Base-by-base conservation (phyloP, 2,888 invertebrate genomes). In the Antheraea assamensis region DNA sequence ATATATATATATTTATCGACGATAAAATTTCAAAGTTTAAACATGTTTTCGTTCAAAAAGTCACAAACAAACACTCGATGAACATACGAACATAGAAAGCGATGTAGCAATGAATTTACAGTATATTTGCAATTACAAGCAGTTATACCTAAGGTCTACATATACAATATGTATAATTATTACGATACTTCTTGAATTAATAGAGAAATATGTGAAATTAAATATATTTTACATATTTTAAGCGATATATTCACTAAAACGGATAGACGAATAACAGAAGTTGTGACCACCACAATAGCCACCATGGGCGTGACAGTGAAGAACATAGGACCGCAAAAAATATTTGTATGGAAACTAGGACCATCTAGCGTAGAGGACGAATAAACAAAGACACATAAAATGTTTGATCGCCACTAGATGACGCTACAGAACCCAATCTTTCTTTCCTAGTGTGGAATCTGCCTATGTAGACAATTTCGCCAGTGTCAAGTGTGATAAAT, bases 41-140 rank as follows among this genome's bases (percentile, higher is more conserved):
- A 61, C 61, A 61, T 61, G 27, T 30, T 30, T 61, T 27, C 17
- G 27, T 61, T 61, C 15, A 61, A 61, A 27, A 58, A 61, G 17
- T 61, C 61, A 61, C 61, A 61, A n/a, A 61, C 61, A 61, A 61
- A 27, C 27, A 61, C 61, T 27, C n/a, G 35, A 24, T 21, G n/a
- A 31, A 30, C n/a, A 58, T 24, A 24, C 24, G 8, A 58, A 58
- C 58, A 24, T 58, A 58, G 10, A 24, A 10, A 24, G n/a, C 58
- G 24, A 58, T 10, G n/a, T 58, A 58, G 24, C 58, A 61, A 17
- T 30, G 15, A 61, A 61, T 27, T 27, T 21, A 61, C 61, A 27
- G 61, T 13, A 61, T 27, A 61, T 30, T 61, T 15, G 13, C 17
- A 61, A 30, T 30, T 61, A 13, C 17, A 61, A 4, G 1, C 15